Base-by-base conservation (phyloP, 2,113 vertebrate species). In the Trematocara variabile region DNA sequence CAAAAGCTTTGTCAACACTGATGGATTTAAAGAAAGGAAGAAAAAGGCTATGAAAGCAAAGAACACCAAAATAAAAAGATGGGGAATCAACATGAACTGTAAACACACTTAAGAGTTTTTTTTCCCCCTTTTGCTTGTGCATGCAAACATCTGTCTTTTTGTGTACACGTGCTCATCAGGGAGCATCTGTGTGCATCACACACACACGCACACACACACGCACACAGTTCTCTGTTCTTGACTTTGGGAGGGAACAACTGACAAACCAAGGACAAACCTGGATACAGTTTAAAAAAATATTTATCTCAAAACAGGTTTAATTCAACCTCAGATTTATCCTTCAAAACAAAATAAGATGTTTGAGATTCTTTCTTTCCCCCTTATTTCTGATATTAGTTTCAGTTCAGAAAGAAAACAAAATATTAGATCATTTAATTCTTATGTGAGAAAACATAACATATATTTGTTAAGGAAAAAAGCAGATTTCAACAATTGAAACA, bases 161-260 rank as follows among this genome's bases (percentile, higher is more conserved):
- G 82, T 90, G 55, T 82, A 54, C 50, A 78, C 48, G 79, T 46
- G 60, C 88, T 89, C 92, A 81, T 22, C 73, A 28, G 95, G 96
- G 95, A 94, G 93, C 91, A 89, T 93, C 92, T 97, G 94, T 96
- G 96, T 96, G 95, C 96, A 95, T 96, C 94, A 92, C 58, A 81
- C 56, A 22, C 79, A 5, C 78, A 3, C 54, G 30, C 79, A 5
- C 78, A 3, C 94, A 92, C 58, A 81, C 56, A 22, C 79, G 3
- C 78, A 3, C 79, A 53, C 56, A 83, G 25, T 48, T 75, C 70
- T 48, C 25, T 75, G 4, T 48, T 75, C 70, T 75, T 1, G 25
- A 50, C 70, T 50, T 75, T 50, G 50, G 41, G 25, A 33, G 16
- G 22, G 14, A 75, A 75, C 39, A 44, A 70, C 39, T 70, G 65